Evolutionary conservation across 2,797 vertebrate species (phyloP).

Genomic region (Chelon auratus): DNA sequence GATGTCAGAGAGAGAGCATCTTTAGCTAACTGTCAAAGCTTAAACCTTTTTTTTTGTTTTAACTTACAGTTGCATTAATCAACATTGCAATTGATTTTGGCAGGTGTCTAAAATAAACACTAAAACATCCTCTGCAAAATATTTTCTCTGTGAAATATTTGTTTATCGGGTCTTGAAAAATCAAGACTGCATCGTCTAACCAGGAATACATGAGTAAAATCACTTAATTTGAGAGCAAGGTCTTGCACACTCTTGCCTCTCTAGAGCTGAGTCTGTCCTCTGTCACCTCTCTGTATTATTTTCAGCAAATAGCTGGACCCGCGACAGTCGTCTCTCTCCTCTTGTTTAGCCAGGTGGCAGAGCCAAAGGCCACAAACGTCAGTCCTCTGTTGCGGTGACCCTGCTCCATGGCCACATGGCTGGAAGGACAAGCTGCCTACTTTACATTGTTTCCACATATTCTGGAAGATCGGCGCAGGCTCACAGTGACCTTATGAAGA

Average conservation of each 20-base stretch:
- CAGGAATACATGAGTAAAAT: background rate
- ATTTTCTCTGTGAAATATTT: too few species aligned
- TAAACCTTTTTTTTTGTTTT: too few species aligned
- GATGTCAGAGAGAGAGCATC: slow-evolving; percentile 8
- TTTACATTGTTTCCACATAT: slow-evolving; percentile 73
- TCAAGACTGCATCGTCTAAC: background rate
- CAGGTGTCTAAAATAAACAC: too few species aligned
- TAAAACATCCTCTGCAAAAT: too few species aligned
- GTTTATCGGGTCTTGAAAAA: background rate
- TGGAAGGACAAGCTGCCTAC: slow-evolving; percentile 55
- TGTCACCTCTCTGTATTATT: slow-evolving; percentile 28
- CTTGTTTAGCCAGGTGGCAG: slow-evolving; percentile 70
- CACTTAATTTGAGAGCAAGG: slow-evolving; percentile 9
- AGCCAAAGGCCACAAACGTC: slow-evolving; percentile 68
- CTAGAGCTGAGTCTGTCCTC: background rate
- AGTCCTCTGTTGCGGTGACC: slow-evolving; percentile 46
- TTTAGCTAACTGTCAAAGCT: background rate
- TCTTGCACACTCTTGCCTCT: background rate
- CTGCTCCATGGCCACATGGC: slow-evolving; percentile 39
- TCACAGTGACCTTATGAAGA: background rate
- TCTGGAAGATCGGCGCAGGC: slow-evolving; percentile 24
- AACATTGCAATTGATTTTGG: too few species aligned
- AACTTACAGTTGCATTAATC: too few species aligned
- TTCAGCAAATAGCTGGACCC: slow-evolving; percentile 28
- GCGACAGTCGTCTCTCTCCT: slow-evolving; percentile 3